phyloP scores from a whole-genome alignment of 1,140 invertebrate species.

The Zaprionus africanus region DNA sequence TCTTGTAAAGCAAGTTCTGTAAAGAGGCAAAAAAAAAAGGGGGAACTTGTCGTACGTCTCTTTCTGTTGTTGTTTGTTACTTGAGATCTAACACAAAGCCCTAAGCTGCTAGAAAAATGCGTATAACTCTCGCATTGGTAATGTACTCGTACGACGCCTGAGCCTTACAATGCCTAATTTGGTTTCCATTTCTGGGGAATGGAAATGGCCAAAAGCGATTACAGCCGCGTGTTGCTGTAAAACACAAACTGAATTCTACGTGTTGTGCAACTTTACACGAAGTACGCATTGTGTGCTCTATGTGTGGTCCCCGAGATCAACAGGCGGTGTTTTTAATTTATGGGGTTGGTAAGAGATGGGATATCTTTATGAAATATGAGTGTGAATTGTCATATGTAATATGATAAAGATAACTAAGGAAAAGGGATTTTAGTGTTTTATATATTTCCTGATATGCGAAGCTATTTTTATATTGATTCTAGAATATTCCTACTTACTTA shows the following conservation, averaged over 20 bases:
- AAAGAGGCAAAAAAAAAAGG: constrained; percentile 16
- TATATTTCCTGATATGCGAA: too few relatives aligned
- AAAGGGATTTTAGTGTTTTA: too few relatives aligned
- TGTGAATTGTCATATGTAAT: too few relatives aligned
- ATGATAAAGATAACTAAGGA: too few relatives aligned
- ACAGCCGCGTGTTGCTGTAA: constrained; percentile 48
- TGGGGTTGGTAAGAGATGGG: background rate
- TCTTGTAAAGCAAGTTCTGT: constrained; percentile 54
- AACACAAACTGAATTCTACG: constrained; percentile 63
- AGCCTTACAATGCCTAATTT: constrained; percentile 45
- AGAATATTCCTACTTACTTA: too few relatives aligned
- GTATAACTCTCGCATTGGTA: constrained; percentile 28
- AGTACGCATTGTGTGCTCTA: constrained; percentile 4
- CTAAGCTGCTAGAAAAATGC: constrained; percentile 54
- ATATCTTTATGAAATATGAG: background rate
- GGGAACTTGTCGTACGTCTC: constrained; percentile 53
- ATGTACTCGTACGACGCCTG: background rate
- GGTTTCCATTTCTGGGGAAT: constrained; percentile 48
- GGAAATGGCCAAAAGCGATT: constrained; percentile 55
- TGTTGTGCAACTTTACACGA: constrained; percentile 64
- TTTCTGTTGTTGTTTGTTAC: constrained; percentile 22
- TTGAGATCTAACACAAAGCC: constrained; percentile 47
- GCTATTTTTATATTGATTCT: too few relatives aligned
- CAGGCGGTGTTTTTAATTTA: background rate
- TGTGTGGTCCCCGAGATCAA: constrained; percentile 61